phyloP scores from a whole-genome alignment of 2,113 vertebrate species.

The Strix aluco region DNA sequence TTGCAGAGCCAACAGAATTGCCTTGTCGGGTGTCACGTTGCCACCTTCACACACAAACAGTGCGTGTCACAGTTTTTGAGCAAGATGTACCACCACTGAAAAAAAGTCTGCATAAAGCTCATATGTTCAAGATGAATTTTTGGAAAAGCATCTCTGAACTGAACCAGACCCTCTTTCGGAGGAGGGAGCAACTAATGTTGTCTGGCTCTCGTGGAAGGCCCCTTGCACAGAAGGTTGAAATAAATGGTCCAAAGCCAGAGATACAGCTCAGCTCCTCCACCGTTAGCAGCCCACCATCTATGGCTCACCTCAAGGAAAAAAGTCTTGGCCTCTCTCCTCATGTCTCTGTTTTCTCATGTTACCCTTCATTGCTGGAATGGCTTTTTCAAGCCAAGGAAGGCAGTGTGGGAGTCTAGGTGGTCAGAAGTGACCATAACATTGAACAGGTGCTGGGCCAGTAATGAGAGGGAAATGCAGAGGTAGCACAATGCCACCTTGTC shows the following conservation, averaged over 20 bases:
- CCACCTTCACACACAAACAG: neutral
- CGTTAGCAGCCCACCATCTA: neutral
- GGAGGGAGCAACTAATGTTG: neutral
- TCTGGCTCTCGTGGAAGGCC: fast-evolving
- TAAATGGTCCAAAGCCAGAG: neutral
- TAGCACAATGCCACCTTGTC: neutral
- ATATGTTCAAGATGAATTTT: neutral
- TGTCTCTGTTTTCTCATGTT: neutral
- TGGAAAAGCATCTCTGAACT: neutral
- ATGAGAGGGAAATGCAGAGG: neutral
- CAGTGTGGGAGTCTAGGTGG: neutral
- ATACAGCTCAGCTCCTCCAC: neutral
- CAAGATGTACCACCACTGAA: neutral
- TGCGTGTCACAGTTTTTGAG: neutral
- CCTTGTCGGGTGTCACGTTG: neutral
- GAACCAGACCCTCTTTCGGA: neutral
- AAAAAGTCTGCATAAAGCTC: neutral
- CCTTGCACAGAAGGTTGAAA: neutral
- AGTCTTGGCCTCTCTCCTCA: neutral
- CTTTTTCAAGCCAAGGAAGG: neutral
- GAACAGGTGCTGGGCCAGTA: neutral
- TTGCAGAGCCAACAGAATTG: neutral
- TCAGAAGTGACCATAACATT: neutral
- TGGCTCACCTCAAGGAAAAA: neutral
- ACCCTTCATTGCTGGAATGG: neutral